Evolutionary conservation across 2,797 vertebrate genomes (phyloP), one percentile per base, ranked within the genome.

Genomic region (Paedocypris micromegethes): DNA sequence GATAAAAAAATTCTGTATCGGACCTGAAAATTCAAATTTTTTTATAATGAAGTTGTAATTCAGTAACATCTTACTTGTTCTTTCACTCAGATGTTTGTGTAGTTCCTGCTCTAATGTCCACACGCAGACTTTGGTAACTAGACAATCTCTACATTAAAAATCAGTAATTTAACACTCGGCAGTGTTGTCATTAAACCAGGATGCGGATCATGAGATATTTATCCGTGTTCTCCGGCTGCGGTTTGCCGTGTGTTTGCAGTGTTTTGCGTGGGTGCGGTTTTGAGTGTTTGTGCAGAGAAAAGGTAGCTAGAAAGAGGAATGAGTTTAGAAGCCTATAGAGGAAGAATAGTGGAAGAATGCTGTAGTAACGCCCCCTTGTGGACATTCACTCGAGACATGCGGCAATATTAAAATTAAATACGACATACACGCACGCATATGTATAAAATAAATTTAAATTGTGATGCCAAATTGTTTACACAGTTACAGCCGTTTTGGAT

Each of bases 141-240:
- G 57, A 64, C 41, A 38, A 56, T 50, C 5, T 37, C 8, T 23
- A 39, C 9, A 46, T 44, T 45, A 43, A 50, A 38, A 62, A 38
- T 60, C 47, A 58, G 69, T 51, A 48, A 23, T 23, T 49, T 57
- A 56, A 45, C 6, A 55, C 41, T 51, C 54, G 43, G 44, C 39
- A 49, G 51, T 62, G 52, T 40, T 62, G 49, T 72, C 39, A 9
- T 50, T 52, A 67, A 72, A 56, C 82, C 88, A 88, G 88, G 86
- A 91, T 87, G 80, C 84, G 76, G 78, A 77, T 82, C 74, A 76
- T 83, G 81, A 83, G 86, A 84, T 40, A 77, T 86, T 86, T 82
- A 87, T 90, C 86, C 87, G 88, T 86, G 82, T 88, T 79, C 85
- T 75, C 61, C 84, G 77, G 73, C 59, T 74, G 44, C 55, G 40